These are phyloP conservation scores for Apodemia mormo DNA, from an alignment of 2,888 invertebrate species.

Conservation along the genomic window DNA sequence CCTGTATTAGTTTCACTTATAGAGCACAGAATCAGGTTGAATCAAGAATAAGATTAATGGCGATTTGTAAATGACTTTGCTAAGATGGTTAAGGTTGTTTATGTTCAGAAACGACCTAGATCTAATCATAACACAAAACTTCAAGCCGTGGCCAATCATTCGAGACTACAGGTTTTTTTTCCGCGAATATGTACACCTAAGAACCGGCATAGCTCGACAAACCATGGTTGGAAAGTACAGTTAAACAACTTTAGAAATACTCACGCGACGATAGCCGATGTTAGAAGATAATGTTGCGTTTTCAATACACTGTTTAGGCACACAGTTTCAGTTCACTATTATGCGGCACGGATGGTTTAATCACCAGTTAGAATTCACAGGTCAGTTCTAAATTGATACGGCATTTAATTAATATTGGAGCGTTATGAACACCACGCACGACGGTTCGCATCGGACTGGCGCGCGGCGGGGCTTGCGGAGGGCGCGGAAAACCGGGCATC, in stretches of 20 bases:
- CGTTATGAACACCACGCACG: constrained; percentile 38
- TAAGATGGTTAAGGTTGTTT: constrained; percentile 2
- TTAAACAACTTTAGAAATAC: constrained; percentile 70
- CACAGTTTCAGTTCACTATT: constrained; percentile 56
- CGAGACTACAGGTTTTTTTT: constrained; percentile 60
- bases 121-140: constrained; percentile 46
- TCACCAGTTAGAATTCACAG: constrained; percentile 53
- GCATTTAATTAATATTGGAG: constrained; percentile 40
- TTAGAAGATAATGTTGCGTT: constrained; percentile 49
- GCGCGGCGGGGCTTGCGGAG: constrained; percentile 35
- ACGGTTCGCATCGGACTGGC: constrained; percentile 64
- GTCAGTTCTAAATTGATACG: constrained; percentile 52
- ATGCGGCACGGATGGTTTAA: constrained; percentile 53
- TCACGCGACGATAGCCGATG: constrained; percentile 58
- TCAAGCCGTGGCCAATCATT: constrained; percentile 47
- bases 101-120: constrained; percentile 48
- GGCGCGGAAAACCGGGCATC: constrained; percentile 36
- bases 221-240: constrained; percentile 70
- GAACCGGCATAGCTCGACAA: constrained; percentile 55
- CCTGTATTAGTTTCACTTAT: neutral
- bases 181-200: constrained; percentile 61
- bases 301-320: constrained; percentile 48
- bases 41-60: neutral
- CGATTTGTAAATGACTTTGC: neutral
- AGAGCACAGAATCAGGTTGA: neutral